Base-by-base conservation (phyloP, 2,888 invertebrate species). In the Crocallis elinguaria region DNA sequence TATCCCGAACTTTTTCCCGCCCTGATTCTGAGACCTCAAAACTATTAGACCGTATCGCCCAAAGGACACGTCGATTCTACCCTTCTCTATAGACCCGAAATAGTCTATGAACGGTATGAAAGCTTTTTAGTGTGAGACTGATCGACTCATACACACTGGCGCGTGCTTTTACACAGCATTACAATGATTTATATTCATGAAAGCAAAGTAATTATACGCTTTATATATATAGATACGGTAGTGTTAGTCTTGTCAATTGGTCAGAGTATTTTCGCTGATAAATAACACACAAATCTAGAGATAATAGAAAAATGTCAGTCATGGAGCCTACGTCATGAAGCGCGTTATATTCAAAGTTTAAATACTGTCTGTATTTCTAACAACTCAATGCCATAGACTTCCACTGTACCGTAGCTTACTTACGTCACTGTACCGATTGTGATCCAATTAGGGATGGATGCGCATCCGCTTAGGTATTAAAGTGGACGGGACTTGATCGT, bases 381-480 rank as follows among this genome's bases (percentile, higher is more conserved):
- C 23, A 27, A 33, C 32, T 27, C 25, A 17, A 45, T 49, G 39
- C 46, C 39, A 54, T 41, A 59, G 49, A 58, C 63, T 51, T 70
- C 69, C 67, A 66, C 57, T 67, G 77, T 73, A 79, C 79, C 78
- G 76, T 79, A 71, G 76, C 77, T 79, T 77, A 81, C 82, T 80
- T 85, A 77, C 75, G 74, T 75, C 73, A 57, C 58, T 60, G 73
- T 77, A 71, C 75, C 80, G 79, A 86, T 88, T 86, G 85, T 86
- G 86, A 88, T 88, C 85, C 86, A 85, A 88, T 89, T 88, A 88
- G 80, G 78, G 75, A 75, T 71, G 75, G 74, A 77, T 80, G 80
- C 82, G 82, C 83, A 85, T 80, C 82, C 85, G 82, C 77, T 88
- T 86, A 82, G 77, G 79, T 83, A 85, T 80, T 83, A 85, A 86